Evolutionary conservation across 2,113 vertebrate species (phyloP).

Genomic region (Oreochromis spilurus): DNA sequence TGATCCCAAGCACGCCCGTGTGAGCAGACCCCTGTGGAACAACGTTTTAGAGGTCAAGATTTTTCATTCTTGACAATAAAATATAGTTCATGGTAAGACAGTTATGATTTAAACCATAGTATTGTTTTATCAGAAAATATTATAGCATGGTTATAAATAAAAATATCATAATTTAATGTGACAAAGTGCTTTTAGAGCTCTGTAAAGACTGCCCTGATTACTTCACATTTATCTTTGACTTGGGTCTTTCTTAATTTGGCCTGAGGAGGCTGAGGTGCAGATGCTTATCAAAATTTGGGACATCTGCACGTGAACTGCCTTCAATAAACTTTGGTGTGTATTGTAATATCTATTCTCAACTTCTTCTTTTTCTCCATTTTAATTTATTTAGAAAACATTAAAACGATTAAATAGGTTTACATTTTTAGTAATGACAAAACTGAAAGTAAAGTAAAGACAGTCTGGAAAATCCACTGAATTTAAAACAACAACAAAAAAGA

Average conservation of each 20-base stretch:
- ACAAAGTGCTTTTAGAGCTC: fast-evolving
- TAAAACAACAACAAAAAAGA: neutral
- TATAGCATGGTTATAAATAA: neutral
- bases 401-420: neutral
- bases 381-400: neutral
- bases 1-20: neutral
- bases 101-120: neutral
- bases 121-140: neutral
- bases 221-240: neutral
- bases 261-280: neutral
- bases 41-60: fast-evolving
- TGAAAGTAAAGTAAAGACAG: neutral
- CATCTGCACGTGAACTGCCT: neutral
- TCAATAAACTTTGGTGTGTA: neutral
- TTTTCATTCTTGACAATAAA: neutral
- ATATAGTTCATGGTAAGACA: neutral
- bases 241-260: neutral
- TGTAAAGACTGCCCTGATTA: neutral
- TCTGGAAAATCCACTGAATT: neutral
- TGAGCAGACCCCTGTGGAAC: neutral
- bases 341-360: neutral
- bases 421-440: neutral
- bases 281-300: neutral
- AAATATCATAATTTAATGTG: neutral
- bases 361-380: neutral